Percentiles rank a stretch among this genome's conserved stretches.
Evolutionary conservation across 2,797 vertebrate species (phyloP).

Genomic region (Sparidentex hasta): DNA sequence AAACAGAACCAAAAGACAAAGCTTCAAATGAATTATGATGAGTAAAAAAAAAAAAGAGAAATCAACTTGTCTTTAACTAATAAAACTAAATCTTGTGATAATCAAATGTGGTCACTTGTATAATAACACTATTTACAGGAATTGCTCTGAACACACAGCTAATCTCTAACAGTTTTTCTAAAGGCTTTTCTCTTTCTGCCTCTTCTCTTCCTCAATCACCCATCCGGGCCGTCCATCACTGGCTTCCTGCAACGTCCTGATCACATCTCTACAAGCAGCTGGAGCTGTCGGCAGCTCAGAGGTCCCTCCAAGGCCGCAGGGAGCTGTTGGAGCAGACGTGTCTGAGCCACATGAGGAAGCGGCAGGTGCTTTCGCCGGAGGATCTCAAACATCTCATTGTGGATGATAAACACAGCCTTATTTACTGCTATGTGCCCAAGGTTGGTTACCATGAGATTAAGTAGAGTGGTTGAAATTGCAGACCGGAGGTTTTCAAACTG

Average conservation of each 20-base stretch:
- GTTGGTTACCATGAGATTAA: conserved; percentile 67
- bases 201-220: background rate
- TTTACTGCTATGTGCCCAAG: conserved; percentile 99
- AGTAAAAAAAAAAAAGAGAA: background rate
- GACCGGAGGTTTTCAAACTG: conserved; percentile 4
- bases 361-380: conserved; percentile 88
- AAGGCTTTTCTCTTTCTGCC: conserved; percentile 30
- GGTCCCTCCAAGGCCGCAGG: conserved; percentile 87
- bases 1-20: too few species aligned
- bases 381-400: conserved; percentile 96
- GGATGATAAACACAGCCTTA: conserved; percentile 92
- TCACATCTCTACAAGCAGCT: conserved; percentile 60
- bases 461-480: conserved; percentile 3
- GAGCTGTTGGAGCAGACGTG: conserved; percentile 89
- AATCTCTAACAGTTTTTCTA: conserved; percentile 9
- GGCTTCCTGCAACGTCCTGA: background rate
- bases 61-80: background rate
- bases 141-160: background rate
- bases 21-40: background rate
- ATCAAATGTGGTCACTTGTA: background rate
- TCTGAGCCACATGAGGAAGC: conserved; percentile 88
- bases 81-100: background rate
- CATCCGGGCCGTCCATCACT: background rate
- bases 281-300: conserved; percentile 82
- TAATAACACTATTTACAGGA: background rate